Conservation (phyloP, 1,140 invertebrate species). For the Asbolus verrucosus region DNA sequence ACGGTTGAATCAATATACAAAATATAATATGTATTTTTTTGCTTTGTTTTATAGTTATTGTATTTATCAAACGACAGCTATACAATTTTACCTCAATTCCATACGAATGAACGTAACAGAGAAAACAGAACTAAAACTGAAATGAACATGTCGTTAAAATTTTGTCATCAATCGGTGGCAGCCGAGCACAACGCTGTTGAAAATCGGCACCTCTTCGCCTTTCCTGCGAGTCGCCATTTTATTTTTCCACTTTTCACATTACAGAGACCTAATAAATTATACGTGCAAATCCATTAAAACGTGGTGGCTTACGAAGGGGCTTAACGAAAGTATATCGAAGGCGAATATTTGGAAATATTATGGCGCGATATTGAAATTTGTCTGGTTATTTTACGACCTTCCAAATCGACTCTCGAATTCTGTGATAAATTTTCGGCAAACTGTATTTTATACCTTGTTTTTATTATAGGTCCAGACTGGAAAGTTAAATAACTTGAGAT, state of each 20-base stretch:
- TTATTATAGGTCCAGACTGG: conserved; percentile 12
- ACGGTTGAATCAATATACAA: no score
- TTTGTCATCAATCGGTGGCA: background rate
- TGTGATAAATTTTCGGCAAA: conserved; percentile 15
- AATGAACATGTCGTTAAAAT: no score
- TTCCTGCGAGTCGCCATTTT: conserved; percentile 1
- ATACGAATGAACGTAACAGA: no score
- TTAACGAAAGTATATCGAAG: conserved; percentile 36
- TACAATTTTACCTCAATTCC: no score
- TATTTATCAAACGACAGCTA: no score
- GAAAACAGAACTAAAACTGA: no score
- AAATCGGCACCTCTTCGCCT: background rate
- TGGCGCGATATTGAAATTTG: conserved; percentile 29
- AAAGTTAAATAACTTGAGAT: background rate
- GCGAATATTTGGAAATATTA: conserved; percentile 38
- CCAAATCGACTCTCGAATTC: conserved; percentile 15
- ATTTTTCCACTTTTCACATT: conserved; percentile 23
- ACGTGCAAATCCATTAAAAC: conserved; percentile 33
- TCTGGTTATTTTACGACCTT: conserved; percentile 31
- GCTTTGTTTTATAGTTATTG: no score
- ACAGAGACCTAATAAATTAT: conserved; percentile 29
- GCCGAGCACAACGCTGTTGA: no score
- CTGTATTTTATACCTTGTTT: conserved; percentile 26
- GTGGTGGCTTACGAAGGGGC: conserved; percentile 16
- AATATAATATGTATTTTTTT: no score